phyloP scores from a whole-genome alignment of 1,140 invertebrate species.

The Rhopalosiphum maidis region DNA sequence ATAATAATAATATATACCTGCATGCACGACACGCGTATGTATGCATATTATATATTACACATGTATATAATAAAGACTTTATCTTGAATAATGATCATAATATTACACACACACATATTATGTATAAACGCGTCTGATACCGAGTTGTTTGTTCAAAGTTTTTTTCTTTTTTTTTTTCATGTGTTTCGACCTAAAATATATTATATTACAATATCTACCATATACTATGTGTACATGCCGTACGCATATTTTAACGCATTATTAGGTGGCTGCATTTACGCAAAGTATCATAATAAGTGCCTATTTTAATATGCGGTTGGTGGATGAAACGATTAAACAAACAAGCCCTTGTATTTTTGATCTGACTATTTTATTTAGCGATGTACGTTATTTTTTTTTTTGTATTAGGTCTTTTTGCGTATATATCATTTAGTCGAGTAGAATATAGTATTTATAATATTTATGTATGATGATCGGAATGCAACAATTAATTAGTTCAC shows the following conservation, averaged over 20 bases:
- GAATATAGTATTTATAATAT: neutral
- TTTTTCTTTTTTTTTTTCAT: neutral
- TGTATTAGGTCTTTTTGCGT: neutral
- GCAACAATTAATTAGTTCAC: neutral
- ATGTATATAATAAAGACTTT: neutral
- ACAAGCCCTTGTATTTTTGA: neutral
- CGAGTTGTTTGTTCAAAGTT: neutral
- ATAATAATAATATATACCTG: neutral
- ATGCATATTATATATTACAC: neutral
- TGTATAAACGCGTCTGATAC: too few relatives aligned
- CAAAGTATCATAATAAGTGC: neutral
- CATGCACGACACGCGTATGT: neutral
- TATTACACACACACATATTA: neutral
- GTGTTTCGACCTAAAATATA: neutral
- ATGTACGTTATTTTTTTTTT: neutral
- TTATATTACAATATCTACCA: neutral
- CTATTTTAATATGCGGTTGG: neutral
- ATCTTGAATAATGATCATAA: constrained; percentile 9
- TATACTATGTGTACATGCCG: neutral
- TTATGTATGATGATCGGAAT: neutral
- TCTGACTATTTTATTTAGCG: neutral
- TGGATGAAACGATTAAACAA: neutral
- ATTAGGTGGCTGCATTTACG: neutral
- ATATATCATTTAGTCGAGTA: neutral
- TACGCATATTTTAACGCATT: neutral